Conservation (phyloP, 2,113 vertebrate species). For the Gallinago jamesoni region DNA sequence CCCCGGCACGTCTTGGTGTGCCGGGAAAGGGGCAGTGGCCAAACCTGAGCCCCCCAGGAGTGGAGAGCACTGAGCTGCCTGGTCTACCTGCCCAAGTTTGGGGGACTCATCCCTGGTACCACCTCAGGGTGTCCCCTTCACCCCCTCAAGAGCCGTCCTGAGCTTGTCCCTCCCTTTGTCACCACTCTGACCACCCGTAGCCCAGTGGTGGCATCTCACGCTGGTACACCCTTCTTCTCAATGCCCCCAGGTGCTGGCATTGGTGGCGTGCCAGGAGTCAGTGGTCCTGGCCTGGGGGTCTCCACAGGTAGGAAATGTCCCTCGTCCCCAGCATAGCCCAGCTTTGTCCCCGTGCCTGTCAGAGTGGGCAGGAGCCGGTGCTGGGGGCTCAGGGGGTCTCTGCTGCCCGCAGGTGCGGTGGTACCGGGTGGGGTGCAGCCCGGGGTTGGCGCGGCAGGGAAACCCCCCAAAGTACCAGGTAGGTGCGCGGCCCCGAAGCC, state of each 20-base stretch:
- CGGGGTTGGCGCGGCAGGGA: slow-evolving; percentile 65
- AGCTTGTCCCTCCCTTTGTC: background rate
- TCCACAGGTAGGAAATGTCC: slow-evolving; percentile 60
- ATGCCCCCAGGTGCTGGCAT: slow-evolving; percentile 44
- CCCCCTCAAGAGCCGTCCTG: background rate
- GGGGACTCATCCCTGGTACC: background rate
- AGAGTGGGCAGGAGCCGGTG: background rate
- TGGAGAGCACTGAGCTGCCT: background rate
- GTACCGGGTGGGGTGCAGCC: slow-evolving; percentile 64
- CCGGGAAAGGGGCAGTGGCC: background rate
- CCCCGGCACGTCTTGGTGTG: fast-evolving
- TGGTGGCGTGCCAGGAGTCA: slow-evolving; percentile 27
- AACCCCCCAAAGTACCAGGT: slow-evolving; percentile 82
- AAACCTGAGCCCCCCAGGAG: background rate
- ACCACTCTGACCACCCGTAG: fast-evolving
- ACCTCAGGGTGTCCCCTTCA: background rate
- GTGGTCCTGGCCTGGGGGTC: slow-evolving; percentile 49
- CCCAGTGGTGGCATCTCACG: background rate
- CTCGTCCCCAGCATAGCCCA: background rate
- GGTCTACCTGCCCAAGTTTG: background rate
- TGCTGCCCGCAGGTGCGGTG: slow-evolving; percentile 60
- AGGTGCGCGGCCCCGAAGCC: background rate
- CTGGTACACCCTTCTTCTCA: background rate
- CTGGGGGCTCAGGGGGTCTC: background rate
- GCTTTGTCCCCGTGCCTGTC: background rate